These are phyloP conservation scores for Cryptocephalus primarius DNA, from an alignment of 2,888 invertebrate genomes.

Conservation along the genomic window DNA sequence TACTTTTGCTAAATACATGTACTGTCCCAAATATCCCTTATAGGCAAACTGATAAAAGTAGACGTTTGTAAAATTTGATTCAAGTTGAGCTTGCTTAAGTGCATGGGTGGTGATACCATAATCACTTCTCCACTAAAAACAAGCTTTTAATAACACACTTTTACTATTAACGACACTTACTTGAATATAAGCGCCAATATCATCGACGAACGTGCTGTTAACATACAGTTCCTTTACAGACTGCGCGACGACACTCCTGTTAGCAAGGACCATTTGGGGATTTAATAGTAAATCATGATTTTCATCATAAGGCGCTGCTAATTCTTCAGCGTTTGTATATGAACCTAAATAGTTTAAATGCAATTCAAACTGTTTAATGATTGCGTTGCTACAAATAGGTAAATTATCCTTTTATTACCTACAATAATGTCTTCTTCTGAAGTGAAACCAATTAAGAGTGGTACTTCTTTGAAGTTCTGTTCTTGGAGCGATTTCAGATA, in stretches of 20 bases:
- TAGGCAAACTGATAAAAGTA: neutral
- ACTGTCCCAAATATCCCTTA: neutral
- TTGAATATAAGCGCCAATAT: neutral
- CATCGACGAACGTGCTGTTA: neutral
- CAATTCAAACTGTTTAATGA: too few species aligned
- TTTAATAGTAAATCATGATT: neutral
- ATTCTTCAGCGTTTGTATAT: too few species aligned
- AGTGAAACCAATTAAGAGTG: conserved; percentile 8
- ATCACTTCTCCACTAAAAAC: neutral
- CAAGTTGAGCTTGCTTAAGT: neutral
- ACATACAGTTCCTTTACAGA: neutral
- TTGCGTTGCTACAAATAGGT: too few species aligned
- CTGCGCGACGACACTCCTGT: neutral
- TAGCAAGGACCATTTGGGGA: neutral
- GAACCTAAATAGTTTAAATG: too few species aligned
- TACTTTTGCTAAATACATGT: neutral
- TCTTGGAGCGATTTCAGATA: conserved; percentile 3
- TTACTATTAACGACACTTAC: neutral
- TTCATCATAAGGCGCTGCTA: neutral
- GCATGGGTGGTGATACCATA: neutral
- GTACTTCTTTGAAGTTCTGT: conserved; percentile 6
- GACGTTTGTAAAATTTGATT: neutral
- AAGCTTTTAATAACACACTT: neutral
- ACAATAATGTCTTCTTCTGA: conserved; percentile 10
- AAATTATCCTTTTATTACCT: neutral